These are phyloP conservation scores for Meganola albula DNA, from an alignment of 2,888 invertebrate genomes.

Conservation along the genomic window DNA sequence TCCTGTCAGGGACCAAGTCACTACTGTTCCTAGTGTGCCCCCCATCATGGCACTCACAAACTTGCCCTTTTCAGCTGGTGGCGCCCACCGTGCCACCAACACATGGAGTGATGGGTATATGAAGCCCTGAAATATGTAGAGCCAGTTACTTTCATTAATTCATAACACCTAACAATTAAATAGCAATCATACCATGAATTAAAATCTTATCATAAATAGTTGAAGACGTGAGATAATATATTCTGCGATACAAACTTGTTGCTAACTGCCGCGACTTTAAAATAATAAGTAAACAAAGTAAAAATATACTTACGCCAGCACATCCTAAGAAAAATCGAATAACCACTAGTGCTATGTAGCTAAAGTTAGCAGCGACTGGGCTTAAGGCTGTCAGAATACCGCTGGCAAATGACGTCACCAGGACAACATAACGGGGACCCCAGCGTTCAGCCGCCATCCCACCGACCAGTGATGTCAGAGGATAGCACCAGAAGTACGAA, in stretches of 20 bases:
- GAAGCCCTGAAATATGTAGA: slow-evolving; percentile 69
- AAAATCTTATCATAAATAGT: no score
- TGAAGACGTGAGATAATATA: no score
- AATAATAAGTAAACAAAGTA: no score
- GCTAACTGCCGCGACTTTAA: no score
- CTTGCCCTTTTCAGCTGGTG: slow-evolving; percentile 85
- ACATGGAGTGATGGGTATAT: slow-evolving; percentile 81
- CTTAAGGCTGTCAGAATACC: slow-evolving; percentile 78
- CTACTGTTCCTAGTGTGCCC: slow-evolving; percentile 83
- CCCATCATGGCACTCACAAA: slow-evolving; percentile 85
- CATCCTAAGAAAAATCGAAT: slow-evolving; percentile 79
- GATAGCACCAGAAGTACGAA: slow-evolving; percentile 84
- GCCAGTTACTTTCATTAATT: no score
- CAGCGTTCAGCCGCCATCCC: slow-evolving; percentile 82
- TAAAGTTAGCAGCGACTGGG: slow-evolving; percentile 77
- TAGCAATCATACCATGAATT: no score
- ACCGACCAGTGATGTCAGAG: slow-evolving; percentile 80
- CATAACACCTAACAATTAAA: no score
- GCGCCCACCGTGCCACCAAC: slow-evolving; percentile 84
- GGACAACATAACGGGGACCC: slow-evolving; percentile 79
- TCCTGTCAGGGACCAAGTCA: slow-evolving; percentile 83
- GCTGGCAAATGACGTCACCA: slow-evolving; percentile 67
- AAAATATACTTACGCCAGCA: slow-evolving; percentile 74
- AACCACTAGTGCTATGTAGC: slow-evolving; percentile 75
- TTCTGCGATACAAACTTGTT: no score